A percentile compares a stretch with the other conserved stretches of the same genome.
phyloP scores from a whole-genome alignment of 2,888 invertebrate genomes.

The Keiferia lycopersicella region DNA sequence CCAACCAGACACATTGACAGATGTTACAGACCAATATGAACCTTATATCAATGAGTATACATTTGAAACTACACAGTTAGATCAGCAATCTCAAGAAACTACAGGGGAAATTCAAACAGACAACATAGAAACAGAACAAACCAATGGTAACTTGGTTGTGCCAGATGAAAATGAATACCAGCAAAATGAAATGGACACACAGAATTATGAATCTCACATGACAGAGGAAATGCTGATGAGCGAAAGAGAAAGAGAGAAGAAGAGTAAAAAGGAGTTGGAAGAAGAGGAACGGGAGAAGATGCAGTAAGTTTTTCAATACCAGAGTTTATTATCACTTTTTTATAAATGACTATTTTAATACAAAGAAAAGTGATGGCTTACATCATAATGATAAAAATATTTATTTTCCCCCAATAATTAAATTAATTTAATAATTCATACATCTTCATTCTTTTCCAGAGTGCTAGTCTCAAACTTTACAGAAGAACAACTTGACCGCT shows the following conservation, averaged over 20 bases:
- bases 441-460: slow-evolving; percentile 73
- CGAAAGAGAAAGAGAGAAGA: slow-evolving; percentile 85
- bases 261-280: slow-evolving; percentile 91
- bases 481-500: slow-evolving; percentile 98
- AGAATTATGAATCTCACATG: slow-evolving; percentile 60
- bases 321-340: too few relatives aligned
- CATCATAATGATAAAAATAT: too few relatives aligned
- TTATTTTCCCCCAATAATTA: too few relatives aligned
- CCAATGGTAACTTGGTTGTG: slow-evolving; percentile 35
- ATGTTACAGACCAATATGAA: slow-evolving; percentile 64
- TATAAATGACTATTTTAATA: too few relatives aligned
- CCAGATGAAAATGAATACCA: slow-evolving; percentile 59
- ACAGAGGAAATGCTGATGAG: slow-evolving; percentile 70
- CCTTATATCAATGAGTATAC: slow-evolving; percentile 67
- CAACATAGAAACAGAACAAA: slow-evolving; percentile 36
- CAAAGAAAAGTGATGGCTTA: too few relatives aligned
- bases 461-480: slow-evolving; percentile 99
- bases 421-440: neutral
- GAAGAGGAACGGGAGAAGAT: slow-evolving; percentile 97
- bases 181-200: slow-evolving; percentile 50
- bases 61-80: slow-evolving; percentile 54
- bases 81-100: slow-evolving; percentile 24
- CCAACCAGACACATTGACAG: slow-evolving; percentile 58
- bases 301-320: slow-evolving; percentile 95
- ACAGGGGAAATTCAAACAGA: slow-evolving; percentile 48